Conservation (phyloP, 2,797 vertebrate species). For the Amphiprion clarkii region DNA sequence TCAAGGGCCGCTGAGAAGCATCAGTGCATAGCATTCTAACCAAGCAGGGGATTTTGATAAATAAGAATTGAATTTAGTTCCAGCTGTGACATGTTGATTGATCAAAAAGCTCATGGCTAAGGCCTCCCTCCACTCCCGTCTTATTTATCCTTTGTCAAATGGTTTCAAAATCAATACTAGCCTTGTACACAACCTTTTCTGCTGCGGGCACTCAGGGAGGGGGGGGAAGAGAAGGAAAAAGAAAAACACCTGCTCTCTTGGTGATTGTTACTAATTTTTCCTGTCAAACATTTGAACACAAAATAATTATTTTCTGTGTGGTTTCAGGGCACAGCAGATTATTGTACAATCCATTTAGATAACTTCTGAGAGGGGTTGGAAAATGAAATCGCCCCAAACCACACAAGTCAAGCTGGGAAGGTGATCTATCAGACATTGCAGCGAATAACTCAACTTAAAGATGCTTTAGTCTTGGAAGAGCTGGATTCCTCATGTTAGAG, state of each 20-base stretch:
- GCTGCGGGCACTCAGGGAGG: slow-evolving; percentile 83
- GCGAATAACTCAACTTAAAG: slow-evolving; percentile 81
- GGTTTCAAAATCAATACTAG: slow-evolving; percentile 97
- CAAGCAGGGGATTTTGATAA: slow-evolving; percentile 94
- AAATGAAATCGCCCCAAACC: slow-evolving; percentile 86
- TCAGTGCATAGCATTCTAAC: slow-evolving; percentile 78
- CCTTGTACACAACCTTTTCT: slow-evolving; percentile 90
- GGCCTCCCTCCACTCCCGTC: slow-evolving; percentile 91
- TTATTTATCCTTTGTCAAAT: slow-evolving; percentile 97
- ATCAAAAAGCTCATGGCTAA: slow-evolving; percentile 98
- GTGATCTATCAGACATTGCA: slow-evolving; percentile 82
- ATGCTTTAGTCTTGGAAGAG: slow-evolving; percentile 57
- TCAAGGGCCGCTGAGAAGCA: slow-evolving; percentile 62
- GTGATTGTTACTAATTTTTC: slow-evolving; percentile 92
- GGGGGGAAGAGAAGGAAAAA: slow-evolving; percentile 51
- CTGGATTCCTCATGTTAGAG: slow-evolving; percentile 40
- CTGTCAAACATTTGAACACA: slow-evolving; percentile 92
- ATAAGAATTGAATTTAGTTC: slow-evolving; percentile 99
- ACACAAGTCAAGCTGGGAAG: slow-evolving; percentile 75
- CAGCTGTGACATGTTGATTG: slow-evolving; percentile 99
- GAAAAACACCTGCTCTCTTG: slow-evolving; percentile 90
- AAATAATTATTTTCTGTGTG: slow-evolving; percentile 88
- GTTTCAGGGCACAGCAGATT: slow-evolving; percentile 87
- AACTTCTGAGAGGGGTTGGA: slow-evolving; percentile 80
- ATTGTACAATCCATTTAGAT: slow-evolving; percentile 91